These are phyloP conservation scores for Eudemis profundana DNA, from an alignment of 2,888 invertebrate genomes.

Conservation along the genomic window DNA sequence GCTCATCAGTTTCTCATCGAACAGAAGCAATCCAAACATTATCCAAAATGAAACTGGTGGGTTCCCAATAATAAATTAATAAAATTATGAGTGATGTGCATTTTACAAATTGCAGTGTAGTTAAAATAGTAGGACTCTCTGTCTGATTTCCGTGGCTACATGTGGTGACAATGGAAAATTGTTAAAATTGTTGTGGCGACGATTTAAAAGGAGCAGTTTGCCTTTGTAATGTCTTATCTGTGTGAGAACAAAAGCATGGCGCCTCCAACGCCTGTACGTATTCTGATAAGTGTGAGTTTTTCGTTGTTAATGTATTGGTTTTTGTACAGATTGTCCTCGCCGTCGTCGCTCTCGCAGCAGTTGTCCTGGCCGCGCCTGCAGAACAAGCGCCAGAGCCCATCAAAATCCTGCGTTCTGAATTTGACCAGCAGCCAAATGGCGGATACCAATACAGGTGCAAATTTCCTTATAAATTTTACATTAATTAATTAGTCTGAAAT, in stretches of 20 bases:
- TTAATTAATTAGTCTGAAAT: too few relatives aligned
- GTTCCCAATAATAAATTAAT: conserved; percentile 49
- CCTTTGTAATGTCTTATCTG: neutral
- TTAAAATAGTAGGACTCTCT: neutral
- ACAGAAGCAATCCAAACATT: conserved; percentile 57
- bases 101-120: neutral
- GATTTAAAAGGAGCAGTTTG: neutral
- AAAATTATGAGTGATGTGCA: conserved; percentile 15
- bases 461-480: neutral
- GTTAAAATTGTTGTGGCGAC: neutral
- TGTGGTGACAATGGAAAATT: neutral
- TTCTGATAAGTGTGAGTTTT: neutral
- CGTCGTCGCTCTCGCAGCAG: conserved; percentile 68
- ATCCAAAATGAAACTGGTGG: conserved; percentile 78
- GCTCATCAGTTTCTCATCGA: conserved; percentile 67
- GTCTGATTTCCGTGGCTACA: neutral
- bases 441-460: conserved; percentile 56
- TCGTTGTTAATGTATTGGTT: neutral
- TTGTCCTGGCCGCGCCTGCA: conserved; percentile 60
- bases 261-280: neutral
- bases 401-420: conserved; percentile 61
- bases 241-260: neutral
- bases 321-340: conserved; percentile 60
- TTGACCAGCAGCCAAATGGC: conserved; percentile 64
- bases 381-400: conserved; percentile 46